Evolutionary conservation across 37 sponge, comb jelly and placozoan species (phyloP), one percentile per base, ranked within the genome.

Genomic region (Lycopodina hypogea): DNA sequence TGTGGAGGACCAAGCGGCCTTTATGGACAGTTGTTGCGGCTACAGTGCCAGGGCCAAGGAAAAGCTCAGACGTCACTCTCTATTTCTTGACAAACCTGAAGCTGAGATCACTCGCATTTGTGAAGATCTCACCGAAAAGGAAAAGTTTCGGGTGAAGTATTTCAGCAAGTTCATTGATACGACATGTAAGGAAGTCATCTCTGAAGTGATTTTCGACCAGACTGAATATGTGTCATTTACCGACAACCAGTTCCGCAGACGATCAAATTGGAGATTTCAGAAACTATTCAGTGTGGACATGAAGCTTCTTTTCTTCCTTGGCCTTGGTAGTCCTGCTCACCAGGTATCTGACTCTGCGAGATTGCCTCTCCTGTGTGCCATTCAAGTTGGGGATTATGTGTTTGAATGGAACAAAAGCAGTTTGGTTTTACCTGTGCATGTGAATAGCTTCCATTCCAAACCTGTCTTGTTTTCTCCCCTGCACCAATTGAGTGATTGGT

Each of bases 381-480:
- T 58, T 21, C 59, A 26, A 58, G 59, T 58, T 18, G 21, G 59
- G 23, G 59, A 58, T 14, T 24, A 14, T 24, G 26, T 58, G 23
- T 18, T 58, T 24, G 26, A 58, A 14, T 58, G 23, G 59, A 24
- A 14, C 14, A 19, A 58, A 14, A 14, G 2, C 21, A 58, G 14
- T 58, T 58, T 58, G 59, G 59, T 58, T 58, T 3, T 58, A 26
- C 59, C 59, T 14, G 59, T 58, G 26, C 17, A 58, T 26, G 26
- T 14, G 59, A 58, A 19, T 58, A 4, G 26, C 26, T 3, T 58
- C 26, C 26, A 26, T 18, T 6, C 59, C 9, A 58, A 58, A 14
- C 59, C 59, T 58, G 59, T 58, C 14, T 58, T 58, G 59, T 18
- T 58, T 21, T 58, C 59, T 58, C 59, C 59, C 26, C 17, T 58